These are phyloP conservation scores for Pocillopora grandis DNA, from an alignment of 92 coral and sea anemone genomes.

Conservation along the genomic window DNA sequence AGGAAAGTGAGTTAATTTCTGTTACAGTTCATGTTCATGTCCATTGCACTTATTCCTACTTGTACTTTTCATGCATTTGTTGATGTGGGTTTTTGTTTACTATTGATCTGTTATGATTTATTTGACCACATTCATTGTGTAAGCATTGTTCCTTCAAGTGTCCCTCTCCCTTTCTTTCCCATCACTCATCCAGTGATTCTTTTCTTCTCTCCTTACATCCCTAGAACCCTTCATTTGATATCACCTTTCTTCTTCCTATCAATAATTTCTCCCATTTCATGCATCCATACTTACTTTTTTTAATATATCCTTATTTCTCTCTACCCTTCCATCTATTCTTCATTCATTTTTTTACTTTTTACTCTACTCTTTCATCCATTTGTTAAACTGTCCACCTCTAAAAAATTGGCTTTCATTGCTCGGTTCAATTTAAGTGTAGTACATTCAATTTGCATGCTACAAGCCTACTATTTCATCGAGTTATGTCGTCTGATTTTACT, in stretches of 20 bases:
- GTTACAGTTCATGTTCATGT: not conserved
- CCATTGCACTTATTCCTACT: not conserved
- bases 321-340: not conserved
- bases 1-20: constrained; percentile 75
- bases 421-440: too few species aligned
- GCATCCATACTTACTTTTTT: not conserved
- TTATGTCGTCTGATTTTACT: not conserved
- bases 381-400: too few species aligned
- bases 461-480: too few species aligned
- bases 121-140: too few species aligned
- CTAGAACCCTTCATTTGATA: not conserved
- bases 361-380: not conserved
- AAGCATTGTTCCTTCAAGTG: too few species aligned
- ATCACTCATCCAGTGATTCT: not conserved
- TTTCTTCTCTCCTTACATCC: not conserved
- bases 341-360: not conserved
- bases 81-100: too few species aligned
- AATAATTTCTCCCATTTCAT: not conserved
- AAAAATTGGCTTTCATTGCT: too few species aligned
- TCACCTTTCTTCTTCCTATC: not conserved
- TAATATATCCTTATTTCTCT: not conserved
- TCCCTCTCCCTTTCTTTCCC: too few species aligned
- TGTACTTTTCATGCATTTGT: too few species aligned
- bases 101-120: too few species aligned
- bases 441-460: too few species aligned